Evolutionary conservation across 2,113 vertebrate genomes (phyloP).

Genomic region (Rutilus rutilus): DNA sequence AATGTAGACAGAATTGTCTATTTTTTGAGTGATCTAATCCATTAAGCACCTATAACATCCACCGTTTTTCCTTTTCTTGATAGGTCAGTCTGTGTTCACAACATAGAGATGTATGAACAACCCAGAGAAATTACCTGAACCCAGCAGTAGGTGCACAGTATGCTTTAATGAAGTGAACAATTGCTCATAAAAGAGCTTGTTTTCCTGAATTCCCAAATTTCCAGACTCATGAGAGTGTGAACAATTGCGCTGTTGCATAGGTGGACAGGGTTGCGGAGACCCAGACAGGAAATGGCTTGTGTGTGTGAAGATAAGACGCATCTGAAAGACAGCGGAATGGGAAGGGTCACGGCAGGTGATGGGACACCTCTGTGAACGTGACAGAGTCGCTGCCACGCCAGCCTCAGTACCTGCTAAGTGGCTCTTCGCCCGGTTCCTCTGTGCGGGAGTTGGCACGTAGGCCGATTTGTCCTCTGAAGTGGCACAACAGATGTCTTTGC

Average conservation of each 20-base stretch:
- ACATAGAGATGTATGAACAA: neutral
- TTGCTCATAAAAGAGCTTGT: neutral
- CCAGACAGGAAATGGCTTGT: slow-evolving; percentile 25
- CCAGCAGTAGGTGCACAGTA: slow-evolving; percentile 32
- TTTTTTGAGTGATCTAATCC: neutral
- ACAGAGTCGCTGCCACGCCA: slow-evolving; percentile 41
- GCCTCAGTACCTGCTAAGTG: slow-evolving; percentile 57
- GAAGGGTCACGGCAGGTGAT: slow-evolving; percentile 16
- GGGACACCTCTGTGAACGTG: slow-evolving; percentile 54
- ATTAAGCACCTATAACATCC: neutral
- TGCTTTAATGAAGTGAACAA: slow-evolving; percentile 27
- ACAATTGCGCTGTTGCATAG: neutral
- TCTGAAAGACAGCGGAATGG: slow-evolving; percentile 28
- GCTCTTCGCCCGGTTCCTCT: slow-evolving; percentile 23
- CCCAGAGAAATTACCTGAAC: slow-evolving; percentile 16
- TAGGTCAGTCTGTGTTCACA: slow-evolving; percentile 12
- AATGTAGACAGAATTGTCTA: neutral
- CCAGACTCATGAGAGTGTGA: neutral
- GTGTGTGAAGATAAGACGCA: slow-evolving; percentile 36
- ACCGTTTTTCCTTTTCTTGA: neutral
- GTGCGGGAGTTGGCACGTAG: neutral
- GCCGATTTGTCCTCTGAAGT: neutral
- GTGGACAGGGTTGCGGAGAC: neutral
- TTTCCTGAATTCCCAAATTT: slow-evolving; percentile 13
- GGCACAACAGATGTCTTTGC: slow-evolving; percentile 31